phyloP scores from a whole-genome alignment of 2,113 vertebrate species.

The Nymphicus hollandicus region DNA sequence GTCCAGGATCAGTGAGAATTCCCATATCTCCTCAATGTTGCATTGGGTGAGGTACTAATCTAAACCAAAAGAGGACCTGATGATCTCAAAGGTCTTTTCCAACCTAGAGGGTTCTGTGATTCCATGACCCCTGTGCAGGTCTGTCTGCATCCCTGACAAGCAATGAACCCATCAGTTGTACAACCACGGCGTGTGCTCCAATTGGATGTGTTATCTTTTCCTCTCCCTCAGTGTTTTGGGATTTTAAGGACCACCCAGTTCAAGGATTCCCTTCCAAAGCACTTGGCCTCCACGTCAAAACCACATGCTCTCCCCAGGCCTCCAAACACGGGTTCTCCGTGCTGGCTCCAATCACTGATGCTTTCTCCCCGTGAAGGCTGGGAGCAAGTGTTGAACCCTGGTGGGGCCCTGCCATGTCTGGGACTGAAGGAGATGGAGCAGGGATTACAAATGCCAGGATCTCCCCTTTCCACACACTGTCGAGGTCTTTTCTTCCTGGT shows the following conservation, averaged over 20 bases:
- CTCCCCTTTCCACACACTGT: background rate
- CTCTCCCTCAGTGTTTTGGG: background rate
- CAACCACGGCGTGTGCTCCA: background rate
- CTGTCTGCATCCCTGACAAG: accelerated
- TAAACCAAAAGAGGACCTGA: background rate
- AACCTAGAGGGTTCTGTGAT: background rate
- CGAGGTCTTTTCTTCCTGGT: background rate
- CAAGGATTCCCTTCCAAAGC: background rate
- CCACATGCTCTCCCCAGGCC: background rate
- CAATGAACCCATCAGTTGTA: background rate
- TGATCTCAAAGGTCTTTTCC: background rate
- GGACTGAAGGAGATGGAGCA: accelerated
- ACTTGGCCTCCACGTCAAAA: background rate
- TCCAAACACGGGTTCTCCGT: accelerated
- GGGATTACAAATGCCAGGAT: background rate
- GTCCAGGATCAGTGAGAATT: background rate
- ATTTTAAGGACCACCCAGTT: background rate
- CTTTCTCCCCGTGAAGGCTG: background rate
- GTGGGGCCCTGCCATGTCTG: background rate
- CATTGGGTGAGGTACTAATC: background rate
- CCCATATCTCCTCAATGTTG: background rate
- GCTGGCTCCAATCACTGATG: background rate
- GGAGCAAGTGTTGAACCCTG: accelerated
- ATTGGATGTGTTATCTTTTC: background rate
- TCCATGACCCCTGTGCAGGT: background rate